Evolutionary conservation across 1,140 invertebrate species (phyloP), one percentile per base, ranked within the genome.

Genomic region (Pomacea maculata): DNA sequence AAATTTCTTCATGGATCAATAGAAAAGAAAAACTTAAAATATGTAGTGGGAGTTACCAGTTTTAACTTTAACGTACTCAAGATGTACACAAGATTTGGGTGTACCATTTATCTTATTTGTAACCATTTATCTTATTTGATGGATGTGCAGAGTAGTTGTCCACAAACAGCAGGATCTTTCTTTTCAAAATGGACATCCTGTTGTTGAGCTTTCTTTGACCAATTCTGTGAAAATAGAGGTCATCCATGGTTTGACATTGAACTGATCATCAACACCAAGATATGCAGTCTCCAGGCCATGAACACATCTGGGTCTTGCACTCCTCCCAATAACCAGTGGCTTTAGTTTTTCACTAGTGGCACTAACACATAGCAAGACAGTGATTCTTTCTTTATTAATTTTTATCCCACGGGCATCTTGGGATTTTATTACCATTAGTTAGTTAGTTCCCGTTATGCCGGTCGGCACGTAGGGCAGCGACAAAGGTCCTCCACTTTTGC

Each of bases 141-240:
- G 25, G 25, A 25, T 25, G 25, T 25, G 25, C 25, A 45, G 6
- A 45, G 6, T 83, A 80, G n/a, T 76, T 76, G 21, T 91, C 93
- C 91, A 93, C 93, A 92, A 92, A 93, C 14, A 92, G 90, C 85
- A 89, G 92, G 67, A 87, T 88, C 82, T 83, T 90, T 25, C 17
- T 8, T 72, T 67, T 17, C 45, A 79, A 87, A 19, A 15, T 74
- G 3, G 86, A 80, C 9, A 68, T 78, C 0, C 85, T 45, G 34
- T 45, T 45, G 34, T 45, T 34, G 7, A 25, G 45, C 34, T 64
- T 65, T 25, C 25, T 65, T 21, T 79, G 45, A 21, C 61, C 14
- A 68, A 9, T 2, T 29, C 65, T 73, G 72, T 19, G n/a, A 67
- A 67, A 67, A 25, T 67, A 21, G 34, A 21, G 19, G 19, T 52